These are phyloP conservation scores for Microctonus brassicae DNA, from an alignment of 2,888 invertebrate species.

Conservation along the genomic window DNA sequence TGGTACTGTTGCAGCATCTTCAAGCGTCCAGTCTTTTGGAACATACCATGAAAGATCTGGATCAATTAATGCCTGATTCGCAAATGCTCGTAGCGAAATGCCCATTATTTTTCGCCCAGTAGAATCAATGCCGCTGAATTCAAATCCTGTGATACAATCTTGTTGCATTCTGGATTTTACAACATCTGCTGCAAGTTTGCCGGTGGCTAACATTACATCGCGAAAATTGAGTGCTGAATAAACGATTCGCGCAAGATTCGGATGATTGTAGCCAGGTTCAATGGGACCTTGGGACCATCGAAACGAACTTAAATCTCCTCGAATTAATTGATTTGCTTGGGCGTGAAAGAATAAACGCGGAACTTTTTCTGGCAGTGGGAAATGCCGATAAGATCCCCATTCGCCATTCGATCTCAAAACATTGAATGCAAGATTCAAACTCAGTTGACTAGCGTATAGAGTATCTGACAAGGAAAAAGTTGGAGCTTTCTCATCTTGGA, in stretches of 20 bases:
- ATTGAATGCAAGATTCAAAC: conserved; percentile 84
- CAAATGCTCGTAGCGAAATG: conserved; percentile 66
- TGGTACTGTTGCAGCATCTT: conserved; percentile 78
- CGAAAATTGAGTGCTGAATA: conserved; percentile 92
- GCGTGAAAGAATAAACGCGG: conserved; percentile 76
- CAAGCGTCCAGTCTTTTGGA: conserved; percentile 74
- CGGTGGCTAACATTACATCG: conserved; percentile 94
- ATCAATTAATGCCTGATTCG: conserved; percentile 72
- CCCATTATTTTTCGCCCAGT: conserved; percentile 71
- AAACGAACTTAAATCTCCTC: conserved; percentile 89
- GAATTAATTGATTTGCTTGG: conserved; percentile 81
- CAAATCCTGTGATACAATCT: conserved; percentile 79
- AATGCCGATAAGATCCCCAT: conserved; percentile 90
- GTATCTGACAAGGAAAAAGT: conserved; percentile 76
- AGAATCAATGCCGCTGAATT: conserved; percentile 75
- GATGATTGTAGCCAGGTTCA: conserved; percentile 50
- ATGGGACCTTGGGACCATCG: conserved; percentile 84
- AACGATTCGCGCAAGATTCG: conserved; percentile 73
- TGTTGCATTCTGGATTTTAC: conserved; percentile 77
- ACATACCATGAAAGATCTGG: conserved; percentile 71
- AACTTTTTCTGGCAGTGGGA: conserved; percentile 74
- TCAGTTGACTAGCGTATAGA: conserved; percentile 77
- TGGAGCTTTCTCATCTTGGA: conserved; percentile 75
- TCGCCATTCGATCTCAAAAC: conserved; percentile 72
- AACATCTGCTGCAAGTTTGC: conserved; percentile 87